Evolutionary conservation across 30 jellyfish, hydroid and myxozoan species (phyloP), one percentile per base, ranked within the genome.

Genomic region (Calvadosia cruxmelitensis): DNA sequence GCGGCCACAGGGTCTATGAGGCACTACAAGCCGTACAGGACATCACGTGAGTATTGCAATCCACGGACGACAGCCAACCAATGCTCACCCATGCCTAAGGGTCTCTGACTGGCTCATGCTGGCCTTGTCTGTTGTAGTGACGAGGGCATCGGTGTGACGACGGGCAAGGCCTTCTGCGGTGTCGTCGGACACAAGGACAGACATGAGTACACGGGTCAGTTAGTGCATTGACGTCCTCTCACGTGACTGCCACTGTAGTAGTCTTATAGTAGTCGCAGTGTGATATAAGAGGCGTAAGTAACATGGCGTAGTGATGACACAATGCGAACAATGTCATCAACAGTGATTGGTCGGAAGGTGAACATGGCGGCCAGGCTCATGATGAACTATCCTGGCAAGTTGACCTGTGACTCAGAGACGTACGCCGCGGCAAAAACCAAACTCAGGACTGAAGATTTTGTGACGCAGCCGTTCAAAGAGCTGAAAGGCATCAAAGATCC

Each of bases 351-450:
- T 20, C 68, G 95, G 3, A 85, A 85, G 65, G 95, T 85, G 66
- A 85, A 85, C 78, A 85, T 85, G 95, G 95, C 95, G 27, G 95
- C 95, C 23, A 31, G 95, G 25, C 81, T 85, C 67, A 85, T 85
- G 95, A 85, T 78, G 66, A 76, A 77, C 67, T 85, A 85, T 63
- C 93, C 93, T 0, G 95, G 93, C n/a, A 50, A 66, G 5, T 64
- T 85, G 0, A 78, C 93, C 1, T 85, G 95, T 50, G 95, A 85
- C 63, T 81, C 86, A 32, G 95, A 85, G 34, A 85, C 95, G 34
- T 85, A 34, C 63, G 93, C 77, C 34, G 93, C 68, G 3, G 93
- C 95, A 15, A 78, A 74, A 49, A 20, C 82, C 28, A 69, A 75
- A 57, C 70, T 85, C 65, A 66, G 72, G 53, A 63, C 71, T 27